Base-by-base conservation (phyloP, 2,888 invertebrate species). In the Endotricha flammealis region DNA sequence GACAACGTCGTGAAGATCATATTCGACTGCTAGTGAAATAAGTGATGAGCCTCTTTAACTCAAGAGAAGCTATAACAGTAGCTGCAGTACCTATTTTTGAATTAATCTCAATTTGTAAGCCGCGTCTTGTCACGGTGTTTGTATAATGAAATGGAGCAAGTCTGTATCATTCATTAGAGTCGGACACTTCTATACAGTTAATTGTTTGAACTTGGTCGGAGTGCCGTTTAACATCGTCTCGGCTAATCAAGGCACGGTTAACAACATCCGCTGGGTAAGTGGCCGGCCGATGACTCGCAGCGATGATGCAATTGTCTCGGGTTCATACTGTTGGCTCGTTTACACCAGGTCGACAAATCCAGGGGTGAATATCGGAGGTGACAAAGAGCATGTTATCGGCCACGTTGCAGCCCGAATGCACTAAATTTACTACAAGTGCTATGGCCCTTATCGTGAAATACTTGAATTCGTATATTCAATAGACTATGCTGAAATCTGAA, bases 181-280 rank as follows among this genome's bases (percentile, higher is more conserved):
- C 77, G 83, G 79, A 79, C 85, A 82, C 82, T 83, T 82, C 79
- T 80, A 76, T 82, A 79, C 78, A 76, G 76, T 85, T 82, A 81
- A 85, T 85, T 85, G 82, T 83, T 82, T 85, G 85, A 86, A 86
- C 85, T 83, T 74, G 79, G 69, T 63, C 73, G 69, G 64, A 57
- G 71, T 78, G 69, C 74, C 74, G 81, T 76, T 82, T 81, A 77
- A 82, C 75, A 71, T 73, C 81, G 79, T 78, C 80, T 75, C 73
- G 64, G 69, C 75, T 83, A 85, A 86, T 86, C 83, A 85, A 82
- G 79, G 65, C 68, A 57, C 69, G 71, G 80, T 80, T 85, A 81
- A 83, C 83, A 74, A 83, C 86, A 83, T 86, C 85, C 85, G 85
- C 67, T 64, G 59, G 45, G 65, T 64, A 75, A 78, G 75, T 74